Evolutionary conservation across 2,888 invertebrate species (phyloP).

Genomic region (Erannis defoliaria): DNA sequence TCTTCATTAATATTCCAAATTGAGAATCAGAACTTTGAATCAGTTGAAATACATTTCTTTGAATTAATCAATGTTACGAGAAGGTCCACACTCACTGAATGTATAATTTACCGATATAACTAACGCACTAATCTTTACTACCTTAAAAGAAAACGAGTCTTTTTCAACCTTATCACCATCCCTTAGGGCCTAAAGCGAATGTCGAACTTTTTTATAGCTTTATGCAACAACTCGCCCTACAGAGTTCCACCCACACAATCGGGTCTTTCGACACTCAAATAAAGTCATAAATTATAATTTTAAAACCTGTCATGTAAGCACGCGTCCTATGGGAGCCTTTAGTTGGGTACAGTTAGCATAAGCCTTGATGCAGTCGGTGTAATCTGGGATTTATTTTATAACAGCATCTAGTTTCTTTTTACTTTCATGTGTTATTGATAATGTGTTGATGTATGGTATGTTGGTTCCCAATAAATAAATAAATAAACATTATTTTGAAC

Average conservation of each 20-base stretch:
- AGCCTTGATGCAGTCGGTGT: neutral
- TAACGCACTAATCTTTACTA: constrained; percentile 19
- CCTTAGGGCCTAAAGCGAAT: constrained; percentile 25
- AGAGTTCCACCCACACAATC: constrained; percentile 74
- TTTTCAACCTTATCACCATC: neutral
- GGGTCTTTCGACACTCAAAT: constrained; percentile 81
- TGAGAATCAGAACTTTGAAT: constrained; percentile 2
- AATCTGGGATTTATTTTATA: no score
- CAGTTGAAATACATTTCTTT: constrained; percentile 13
- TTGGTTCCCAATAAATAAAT: no score
- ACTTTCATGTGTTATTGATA: no score
- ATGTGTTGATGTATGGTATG: no score
- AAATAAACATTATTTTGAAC: no score
- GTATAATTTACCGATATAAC: constrained; percentile 20
- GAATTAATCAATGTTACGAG: constrained; percentile 18
- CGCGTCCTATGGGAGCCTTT: constrained; percentile 43
- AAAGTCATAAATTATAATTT: constrained; percentile 82
- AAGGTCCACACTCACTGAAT: constrained; percentile 14
- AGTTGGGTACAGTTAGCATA: neutral
- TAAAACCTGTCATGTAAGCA: constrained; percentile 70
- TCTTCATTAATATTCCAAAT: constrained; percentile 6
- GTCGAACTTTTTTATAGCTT: constrained; percentile 25
- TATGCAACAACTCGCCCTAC: constrained; percentile 47
- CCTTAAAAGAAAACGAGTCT: neutral
- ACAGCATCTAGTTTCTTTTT: no score